Conservation (phyloP, 2,888 invertebrate species). For the Cactoblastis cactorum region DNA sequence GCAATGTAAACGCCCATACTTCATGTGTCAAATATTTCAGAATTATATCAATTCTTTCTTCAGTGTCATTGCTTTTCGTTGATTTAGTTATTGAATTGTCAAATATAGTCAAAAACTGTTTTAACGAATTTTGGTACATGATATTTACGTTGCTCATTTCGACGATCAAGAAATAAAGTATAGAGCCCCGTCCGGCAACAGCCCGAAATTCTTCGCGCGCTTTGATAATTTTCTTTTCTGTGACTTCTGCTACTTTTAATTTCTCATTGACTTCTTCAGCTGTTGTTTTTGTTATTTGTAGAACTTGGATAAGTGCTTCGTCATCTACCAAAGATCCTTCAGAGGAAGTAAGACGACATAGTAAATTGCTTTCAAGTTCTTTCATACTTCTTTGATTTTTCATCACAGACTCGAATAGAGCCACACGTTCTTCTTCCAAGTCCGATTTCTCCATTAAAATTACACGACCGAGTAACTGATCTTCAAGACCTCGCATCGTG, state of each 20-base stretch:
- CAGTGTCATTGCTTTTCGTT: slow-evolving; percentile 89
- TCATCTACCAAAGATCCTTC: slow-evolving; percentile 97
- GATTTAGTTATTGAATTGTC: slow-evolving; percentile 96
- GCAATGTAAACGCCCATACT: slow-evolving; percentile 94
- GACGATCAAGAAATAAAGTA: slow-evolving; percentile 96
- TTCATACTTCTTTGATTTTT: slow-evolving; percentile 98
- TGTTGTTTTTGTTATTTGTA: slow-evolving; percentile 91
- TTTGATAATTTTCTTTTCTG: slow-evolving; percentile 95
- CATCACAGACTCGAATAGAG: slow-evolving; percentile 96
- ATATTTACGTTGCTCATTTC: slow-evolving; percentile 98
- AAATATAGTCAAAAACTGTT: slow-evolving; percentile 95
- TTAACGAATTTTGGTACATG: slow-evolving; percentile 98
- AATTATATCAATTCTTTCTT: slow-evolving; percentile 93
- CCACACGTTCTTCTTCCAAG: slow-evolving; percentile 94
- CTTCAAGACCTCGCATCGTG: slow-evolving; percentile 97
- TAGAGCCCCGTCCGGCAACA: slow-evolving; percentile 95
- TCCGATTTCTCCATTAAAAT: slow-evolving; percentile 98
- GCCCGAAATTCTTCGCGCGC: slow-evolving; percentile 97
- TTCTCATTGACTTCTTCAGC: slow-evolving; percentile 98
- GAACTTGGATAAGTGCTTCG: slow-evolving; percentile 93
- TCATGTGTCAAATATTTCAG: slow-evolving; percentile 93
- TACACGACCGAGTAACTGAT: slow-evolving; percentile 94
- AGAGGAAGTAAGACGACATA: slow-evolving; percentile 94
- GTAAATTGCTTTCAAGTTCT: slow-evolving; percentile 94
- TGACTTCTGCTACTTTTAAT: slow-evolving; percentile 93